phyloP scores from a whole-genome alignment of 1,140 invertebrate species.

The Temnothorax longispinosus region DNA sequence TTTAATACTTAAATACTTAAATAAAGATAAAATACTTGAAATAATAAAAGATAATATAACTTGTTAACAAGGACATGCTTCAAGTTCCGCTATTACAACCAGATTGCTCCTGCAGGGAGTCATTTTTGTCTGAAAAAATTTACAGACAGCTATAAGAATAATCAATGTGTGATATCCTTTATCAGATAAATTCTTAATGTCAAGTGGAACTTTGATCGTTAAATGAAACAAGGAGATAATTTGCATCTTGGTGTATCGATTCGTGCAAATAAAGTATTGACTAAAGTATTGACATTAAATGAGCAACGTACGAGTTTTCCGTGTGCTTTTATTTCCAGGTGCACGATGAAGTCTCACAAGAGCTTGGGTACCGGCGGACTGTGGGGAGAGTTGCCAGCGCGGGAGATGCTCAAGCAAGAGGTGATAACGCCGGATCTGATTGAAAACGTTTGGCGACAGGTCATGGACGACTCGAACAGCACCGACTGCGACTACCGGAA shows the following conservation, averaged over 20 bases:
- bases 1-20: too few relatives aligned
- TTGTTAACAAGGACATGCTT: not conserved
- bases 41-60: not conserved
- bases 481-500: conserved; percentile 81
- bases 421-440: conserved; percentile 83
- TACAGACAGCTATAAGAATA: not conserved
- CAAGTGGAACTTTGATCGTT: not conserved
- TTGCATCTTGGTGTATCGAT: not conserved
- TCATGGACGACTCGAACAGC: conserved; percentile 81
- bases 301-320: too few relatives aligned
- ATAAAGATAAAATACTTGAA: too few relatives aligned
- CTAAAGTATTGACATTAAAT: too few relatives aligned
- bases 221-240: too few relatives aligned
- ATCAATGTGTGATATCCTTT: not conserved
- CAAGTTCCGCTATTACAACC: not conserved
- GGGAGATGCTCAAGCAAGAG: conserved; percentile 83
- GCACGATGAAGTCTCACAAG: conserved; percentile 82
- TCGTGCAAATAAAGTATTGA: not conserved
- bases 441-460: conserved; percentile 84
- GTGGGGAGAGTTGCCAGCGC: conserved; percentile 83
- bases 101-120: not conserved
- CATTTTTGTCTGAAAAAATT: not conserved
- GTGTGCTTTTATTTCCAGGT: not conserved
- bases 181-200: not conserved
- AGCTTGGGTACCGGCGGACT: conserved; percentile 63